phyloP scores from a whole-genome alignment of 2,797 vertebrate genomes.

The Schizopygopsis pylzovi region DNA sequence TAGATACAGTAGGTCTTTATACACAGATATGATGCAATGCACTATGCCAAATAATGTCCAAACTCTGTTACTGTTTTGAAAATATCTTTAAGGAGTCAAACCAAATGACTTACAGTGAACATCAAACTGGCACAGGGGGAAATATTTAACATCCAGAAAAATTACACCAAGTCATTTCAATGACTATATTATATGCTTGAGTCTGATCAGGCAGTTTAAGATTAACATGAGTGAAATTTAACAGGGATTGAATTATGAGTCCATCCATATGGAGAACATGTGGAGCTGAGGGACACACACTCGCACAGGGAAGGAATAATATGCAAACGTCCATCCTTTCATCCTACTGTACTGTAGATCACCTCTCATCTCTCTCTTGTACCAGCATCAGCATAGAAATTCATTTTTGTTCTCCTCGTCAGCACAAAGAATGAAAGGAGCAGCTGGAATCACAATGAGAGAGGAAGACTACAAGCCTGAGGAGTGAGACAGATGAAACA shows the following conservation, averaged over 20 bases:
- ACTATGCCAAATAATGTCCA: not conserved
- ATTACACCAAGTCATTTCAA: not conserved
- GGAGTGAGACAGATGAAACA: slow-evolving; percentile 23
- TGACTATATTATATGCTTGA: not conserved
- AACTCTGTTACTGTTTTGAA: not conserved
- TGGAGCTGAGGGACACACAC: not conserved
- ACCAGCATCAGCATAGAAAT: slow-evolving; percentile 48
- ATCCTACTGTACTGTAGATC: slow-evolving; percentile 37
- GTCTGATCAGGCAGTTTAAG: not conserved
- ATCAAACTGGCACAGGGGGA: not conserved
- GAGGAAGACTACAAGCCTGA: slow-evolving; percentile 17
- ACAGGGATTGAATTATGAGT: slow-evolving; percentile 16
- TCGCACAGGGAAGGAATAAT: slow-evolving; percentile 26
- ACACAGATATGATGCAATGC: no score
- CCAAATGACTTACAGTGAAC: not conserved
- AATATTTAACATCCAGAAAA: no score
- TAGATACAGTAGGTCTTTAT: no score
- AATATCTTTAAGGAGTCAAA: no score
- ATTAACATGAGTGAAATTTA: not conserved
- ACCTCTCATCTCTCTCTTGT: slow-evolving; percentile 21
- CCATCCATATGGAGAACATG: not conserved
- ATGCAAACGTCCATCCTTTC: slow-evolving; percentile 40
- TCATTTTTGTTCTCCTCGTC: slow-evolving; percentile 36
- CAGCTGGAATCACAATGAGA: slow-evolving; percentile 55
- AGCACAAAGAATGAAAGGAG: slow-evolving; percentile 49